Conservation (phyloP, 2,113 vertebrate genomes). For the Pithys albifrons region DNA sequence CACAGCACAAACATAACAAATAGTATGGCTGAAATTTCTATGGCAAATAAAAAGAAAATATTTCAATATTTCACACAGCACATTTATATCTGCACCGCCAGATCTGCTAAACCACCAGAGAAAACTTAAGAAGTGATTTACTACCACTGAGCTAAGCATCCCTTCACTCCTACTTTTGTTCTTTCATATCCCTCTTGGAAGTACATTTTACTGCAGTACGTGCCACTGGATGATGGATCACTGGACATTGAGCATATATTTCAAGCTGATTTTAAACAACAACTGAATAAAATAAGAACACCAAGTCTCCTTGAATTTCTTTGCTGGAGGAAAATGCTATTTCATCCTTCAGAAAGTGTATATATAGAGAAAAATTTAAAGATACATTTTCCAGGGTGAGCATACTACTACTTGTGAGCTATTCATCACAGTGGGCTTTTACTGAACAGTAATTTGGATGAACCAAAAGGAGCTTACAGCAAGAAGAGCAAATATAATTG, state of each 20-base stretch:
- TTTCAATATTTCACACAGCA: not conserved
- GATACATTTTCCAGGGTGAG: not conserved
- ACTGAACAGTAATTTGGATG: not conserved
- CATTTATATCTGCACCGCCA: not conserved
- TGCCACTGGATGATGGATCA: conserved; percentile 6
- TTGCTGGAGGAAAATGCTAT: not conserved
- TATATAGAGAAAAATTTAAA: not conserved
- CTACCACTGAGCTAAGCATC: not conserved
- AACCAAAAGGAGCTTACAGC: not conserved
- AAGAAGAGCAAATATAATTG: not conserved
- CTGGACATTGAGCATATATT: not conserved
- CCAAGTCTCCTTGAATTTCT: not conserved
- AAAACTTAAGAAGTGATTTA: conserved; percentile 35
- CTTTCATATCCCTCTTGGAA: not conserved
- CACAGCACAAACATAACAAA: not conserved
- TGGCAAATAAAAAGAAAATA: not conserved
- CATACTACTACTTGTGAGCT: not conserved
- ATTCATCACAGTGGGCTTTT: not conserved
- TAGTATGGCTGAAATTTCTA: not conserved
- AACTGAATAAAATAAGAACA: conserved; percentile 15
- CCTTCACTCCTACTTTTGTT: not conserved
- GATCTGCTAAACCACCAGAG: not conserved
- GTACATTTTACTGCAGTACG: not conserved
- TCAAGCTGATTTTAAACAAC: conserved; percentile 20
- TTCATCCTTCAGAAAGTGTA: not conserved